phyloP scores from a whole-genome alignment of 1,140 invertebrate genomes.

The Conopomorpha cramerella region DNA sequence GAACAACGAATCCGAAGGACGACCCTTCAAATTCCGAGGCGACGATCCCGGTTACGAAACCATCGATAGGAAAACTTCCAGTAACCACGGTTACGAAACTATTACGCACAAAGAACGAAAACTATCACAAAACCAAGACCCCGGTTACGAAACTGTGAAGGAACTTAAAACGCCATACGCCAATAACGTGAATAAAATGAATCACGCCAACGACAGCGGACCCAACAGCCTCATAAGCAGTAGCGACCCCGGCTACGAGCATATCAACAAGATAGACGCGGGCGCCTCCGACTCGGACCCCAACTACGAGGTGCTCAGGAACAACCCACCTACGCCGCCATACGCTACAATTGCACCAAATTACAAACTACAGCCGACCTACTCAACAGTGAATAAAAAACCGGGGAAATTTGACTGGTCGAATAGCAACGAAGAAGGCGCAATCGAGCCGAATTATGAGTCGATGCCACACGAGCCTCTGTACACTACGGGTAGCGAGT shows the following conservation, averaged over 20 bases:
- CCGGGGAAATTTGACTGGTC: conserved; percentile 40
- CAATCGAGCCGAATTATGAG: conserved; percentile 66
- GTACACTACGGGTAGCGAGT: conserved; percentile 71
- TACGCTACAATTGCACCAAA: conserved; percentile 51
- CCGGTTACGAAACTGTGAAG: conserved; percentile 67
- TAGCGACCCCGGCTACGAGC: conserved; percentile 68
- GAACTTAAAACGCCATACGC: conserved; percentile 24
- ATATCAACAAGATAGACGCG: conserved; percentile 52
- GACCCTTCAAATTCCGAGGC: conserved; percentile 20
- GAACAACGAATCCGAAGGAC: conserved; percentile 13
- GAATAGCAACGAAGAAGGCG: conserved; percentile 44
- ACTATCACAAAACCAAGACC: conserved; percentile 50
- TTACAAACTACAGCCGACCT: conserved; percentile 48
- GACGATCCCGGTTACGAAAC: conserved; percentile 60
- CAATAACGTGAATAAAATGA: conserved; percentile 33
- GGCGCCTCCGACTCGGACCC: conserved; percentile 68
- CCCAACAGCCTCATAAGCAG: conserved; percentile 61
- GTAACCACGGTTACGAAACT: conserved; percentile 55
- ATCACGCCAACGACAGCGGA: conserved; percentile 51
- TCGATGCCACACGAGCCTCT: conserved; percentile 69
- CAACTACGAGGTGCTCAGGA: conserved; percentile 72
- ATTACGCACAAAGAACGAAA: conserved; percentile 48
- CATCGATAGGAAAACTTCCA: conserved; percentile 42
- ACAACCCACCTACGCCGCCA: conserved; percentile 52
- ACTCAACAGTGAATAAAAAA: conserved; percentile 62